Conservation (phyloP, 2,888 invertebrate species). For the Vesta saturnalis region DNA sequence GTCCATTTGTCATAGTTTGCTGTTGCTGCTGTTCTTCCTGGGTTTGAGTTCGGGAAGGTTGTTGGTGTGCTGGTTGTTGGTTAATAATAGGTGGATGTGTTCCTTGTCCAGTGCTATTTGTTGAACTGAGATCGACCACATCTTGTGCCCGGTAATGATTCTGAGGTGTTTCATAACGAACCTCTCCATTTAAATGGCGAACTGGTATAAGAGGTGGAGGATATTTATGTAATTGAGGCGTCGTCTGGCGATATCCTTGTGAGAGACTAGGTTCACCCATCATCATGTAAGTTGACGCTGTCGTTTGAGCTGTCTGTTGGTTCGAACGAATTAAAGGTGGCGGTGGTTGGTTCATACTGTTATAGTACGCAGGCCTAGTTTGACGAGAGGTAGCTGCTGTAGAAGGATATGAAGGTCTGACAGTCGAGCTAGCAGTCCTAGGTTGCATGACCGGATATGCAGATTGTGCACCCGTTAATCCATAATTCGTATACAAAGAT, state of each 20-base stretch:
- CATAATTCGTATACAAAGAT: constrained; percentile 50
- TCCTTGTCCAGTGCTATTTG: constrained; percentile 24
- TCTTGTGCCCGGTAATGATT: constrained; percentile 41
- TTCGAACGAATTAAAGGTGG: constrained; percentile 66
- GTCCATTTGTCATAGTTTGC: constrained; percentile 53
- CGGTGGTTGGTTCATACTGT: constrained; percentile 58
- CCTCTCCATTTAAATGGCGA: constrained; percentile 58
- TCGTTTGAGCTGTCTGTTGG: constrained; percentile 50
- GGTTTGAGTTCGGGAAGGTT: constrained; percentile 52
- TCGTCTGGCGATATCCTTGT: constrained; percentile 56
- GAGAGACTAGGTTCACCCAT: constrained; percentile 57
- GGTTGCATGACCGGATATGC: constrained; percentile 53
- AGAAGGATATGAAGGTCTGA: constrained; percentile 58
- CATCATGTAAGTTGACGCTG: constrained; percentile 61
- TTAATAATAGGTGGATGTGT: constrained; percentile 46
- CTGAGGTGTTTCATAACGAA: constrained; percentile 50
- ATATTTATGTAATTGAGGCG: constrained; percentile 63
- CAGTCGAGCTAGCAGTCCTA: constrained; percentile 52
- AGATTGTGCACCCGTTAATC: constrained; percentile 51
- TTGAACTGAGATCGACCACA: constrained; percentile 45
- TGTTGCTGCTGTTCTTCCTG: too few relatives aligned
- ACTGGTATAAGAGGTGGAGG: constrained; percentile 68
- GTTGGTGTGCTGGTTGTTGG: constrained; percentile 61
- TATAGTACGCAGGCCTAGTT: constrained; percentile 53
- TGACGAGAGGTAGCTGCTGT: constrained; percentile 56